Percentiles rank a stretch among this genome's conserved stretches.
These are phyloP conservation scores for Clarias batrachus DNA, from an alignment of 2,113 vertebrate genomes.

Conservation along the genomic window DNA sequence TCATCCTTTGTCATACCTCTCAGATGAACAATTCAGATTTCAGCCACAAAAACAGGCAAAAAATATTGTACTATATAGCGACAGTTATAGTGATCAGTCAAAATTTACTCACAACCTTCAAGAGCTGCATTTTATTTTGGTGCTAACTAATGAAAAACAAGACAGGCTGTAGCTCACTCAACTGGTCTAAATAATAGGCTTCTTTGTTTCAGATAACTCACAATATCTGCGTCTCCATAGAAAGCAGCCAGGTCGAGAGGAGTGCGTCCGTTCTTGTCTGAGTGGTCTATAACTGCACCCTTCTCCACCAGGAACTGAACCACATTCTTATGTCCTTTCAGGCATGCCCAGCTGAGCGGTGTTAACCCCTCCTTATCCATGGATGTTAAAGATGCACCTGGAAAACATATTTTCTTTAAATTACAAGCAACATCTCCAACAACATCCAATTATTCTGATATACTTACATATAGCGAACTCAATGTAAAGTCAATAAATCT, in stretches of 20 bases:
- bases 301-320: slow-evolving; percentile 92
- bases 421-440: background rate
- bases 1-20: background rate
- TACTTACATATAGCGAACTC: too few relatives aligned
- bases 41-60: background rate
- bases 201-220: slow-evolving; percentile 66
- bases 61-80: background rate
- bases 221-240: slow-evolving; percentile 92
- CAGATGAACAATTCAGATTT: background rate
- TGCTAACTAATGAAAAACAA: background rate
- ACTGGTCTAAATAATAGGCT: background rate
- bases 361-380: slow-evolving; percentile 96
- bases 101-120: background rate
- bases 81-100: background rate
- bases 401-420: background rate
- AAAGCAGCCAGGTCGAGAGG: slow-evolving; percentile 95
- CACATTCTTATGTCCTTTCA: slow-evolving; percentile 91
- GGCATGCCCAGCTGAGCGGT: slow-evolving; percentile 93
- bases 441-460: background rate
- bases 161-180: background rate
- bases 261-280: slow-evolving; percentile 92
- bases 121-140: background rate
- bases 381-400: slow-evolving; percentile 85
- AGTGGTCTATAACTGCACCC: slow-evolving; percentile 90
- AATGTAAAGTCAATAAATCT: background rate